Conservation (phyloP, 2,797 vertebrate species). For the Liasis olivaceus region DNA sequence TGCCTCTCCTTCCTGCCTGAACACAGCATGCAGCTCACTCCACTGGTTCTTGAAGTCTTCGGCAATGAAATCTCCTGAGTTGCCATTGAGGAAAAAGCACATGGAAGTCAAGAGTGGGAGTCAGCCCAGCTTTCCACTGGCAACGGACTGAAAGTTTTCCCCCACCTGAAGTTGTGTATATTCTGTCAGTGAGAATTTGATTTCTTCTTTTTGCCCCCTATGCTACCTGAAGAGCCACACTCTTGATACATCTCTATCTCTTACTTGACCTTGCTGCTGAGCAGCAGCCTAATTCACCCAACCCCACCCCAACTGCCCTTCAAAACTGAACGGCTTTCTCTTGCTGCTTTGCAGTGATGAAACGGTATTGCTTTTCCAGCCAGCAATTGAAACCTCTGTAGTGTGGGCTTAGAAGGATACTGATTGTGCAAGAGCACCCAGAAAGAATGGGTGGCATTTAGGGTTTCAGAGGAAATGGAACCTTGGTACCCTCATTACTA, state of each 20-base stretch:
- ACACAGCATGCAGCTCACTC: conserved; percentile 94
- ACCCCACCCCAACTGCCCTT: background rate
- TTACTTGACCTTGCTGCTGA: conserved; percentile 20
- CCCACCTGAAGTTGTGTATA: background rate
- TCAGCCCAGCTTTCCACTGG: background rate
- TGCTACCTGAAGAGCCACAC: conserved; percentile 6
- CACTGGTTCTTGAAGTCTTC: conserved; percentile 88
- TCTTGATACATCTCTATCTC: background rate
- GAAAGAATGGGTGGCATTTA: background rate
- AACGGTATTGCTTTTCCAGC: conserved; percentile 1
- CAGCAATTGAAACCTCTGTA: background rate
- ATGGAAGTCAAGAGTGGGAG: background rate
- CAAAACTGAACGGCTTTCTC: background rate
- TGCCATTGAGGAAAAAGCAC: accelerated
- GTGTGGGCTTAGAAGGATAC: background rate
- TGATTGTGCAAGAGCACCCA: background rate
- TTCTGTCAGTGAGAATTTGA: background rate
- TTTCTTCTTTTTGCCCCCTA: background rate
- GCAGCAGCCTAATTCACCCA: background rate
- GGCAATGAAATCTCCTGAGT: conserved; percentile 85
- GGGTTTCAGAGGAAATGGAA: background rate
- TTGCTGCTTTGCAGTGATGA: conserved; percentile 3
- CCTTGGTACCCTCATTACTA: background rate
- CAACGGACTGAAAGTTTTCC: background rate
- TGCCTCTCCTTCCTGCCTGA: conserved; percentile 87